Conservation (phyloP, 2,113 vertebrate species). For the Bambusicola thoracicus region DNA sequence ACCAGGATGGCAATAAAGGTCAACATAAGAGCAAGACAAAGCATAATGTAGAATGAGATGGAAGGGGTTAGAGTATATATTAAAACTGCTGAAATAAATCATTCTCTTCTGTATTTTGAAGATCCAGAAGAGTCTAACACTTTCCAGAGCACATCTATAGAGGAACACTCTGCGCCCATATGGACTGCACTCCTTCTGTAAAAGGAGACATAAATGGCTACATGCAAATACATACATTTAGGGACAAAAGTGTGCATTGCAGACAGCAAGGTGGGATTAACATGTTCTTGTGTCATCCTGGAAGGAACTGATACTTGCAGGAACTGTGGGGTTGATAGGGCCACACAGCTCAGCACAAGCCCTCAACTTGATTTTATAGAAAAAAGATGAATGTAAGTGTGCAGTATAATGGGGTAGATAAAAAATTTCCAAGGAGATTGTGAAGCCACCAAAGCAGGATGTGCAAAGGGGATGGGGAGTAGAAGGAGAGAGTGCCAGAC, state of each 20-base stretch:
- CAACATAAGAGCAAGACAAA: not conserved
- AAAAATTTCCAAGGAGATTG: not conserved
- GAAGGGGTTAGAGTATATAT: not conserved
- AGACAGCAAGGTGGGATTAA: rapidly evolving
- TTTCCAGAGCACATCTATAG: not conserved
- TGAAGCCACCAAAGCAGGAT: not conserved
- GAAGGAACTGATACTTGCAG: rapidly evolving
- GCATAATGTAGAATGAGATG: not conserved
- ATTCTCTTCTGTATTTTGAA: not conserved
- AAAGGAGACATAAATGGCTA: not conserved
- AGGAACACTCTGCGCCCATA: not conserved
- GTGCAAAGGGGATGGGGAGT: not conserved
- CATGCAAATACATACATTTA: not conserved
- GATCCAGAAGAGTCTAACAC: not conserved
- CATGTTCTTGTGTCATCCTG: not conserved
- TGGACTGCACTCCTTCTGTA: not conserved
- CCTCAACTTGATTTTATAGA: not conserved
- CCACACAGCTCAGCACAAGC: rapidly evolving
- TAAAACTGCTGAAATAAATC: not conserved
- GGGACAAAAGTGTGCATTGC: rapidly evolving
- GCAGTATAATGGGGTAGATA: not conserved
- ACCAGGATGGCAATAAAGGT: not conserved
- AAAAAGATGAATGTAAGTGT: not conserved
- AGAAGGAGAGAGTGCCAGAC: not conserved
- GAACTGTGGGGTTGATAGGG: not conserved